These are phyloP conservation scores for Pseudois nayaur DNA, from an alignment of 2,113 vertebrate genomes.

Conservation along the genomic window DNA sequence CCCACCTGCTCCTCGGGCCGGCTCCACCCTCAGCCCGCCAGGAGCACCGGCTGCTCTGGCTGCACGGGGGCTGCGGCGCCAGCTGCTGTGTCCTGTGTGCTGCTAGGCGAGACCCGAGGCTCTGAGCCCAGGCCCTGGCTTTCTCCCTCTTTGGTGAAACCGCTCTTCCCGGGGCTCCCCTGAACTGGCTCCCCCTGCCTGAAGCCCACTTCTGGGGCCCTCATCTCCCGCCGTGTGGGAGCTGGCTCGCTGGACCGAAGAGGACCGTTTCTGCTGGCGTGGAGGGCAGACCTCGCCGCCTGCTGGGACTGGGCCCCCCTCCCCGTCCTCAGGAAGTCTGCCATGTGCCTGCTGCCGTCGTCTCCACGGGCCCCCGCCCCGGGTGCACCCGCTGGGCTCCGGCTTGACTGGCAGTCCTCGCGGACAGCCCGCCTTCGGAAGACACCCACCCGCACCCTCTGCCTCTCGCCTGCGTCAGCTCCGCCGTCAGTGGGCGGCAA, in stretches of 20 bases:
- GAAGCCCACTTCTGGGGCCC: not conserved
- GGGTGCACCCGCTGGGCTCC: not conserved
- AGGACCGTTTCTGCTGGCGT: not conserved
- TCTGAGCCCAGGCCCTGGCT: not conserved
- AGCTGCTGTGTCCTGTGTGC: not conserved
- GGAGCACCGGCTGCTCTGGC: not conserved
- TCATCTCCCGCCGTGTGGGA: not conserved
- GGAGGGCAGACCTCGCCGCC: not conserved
- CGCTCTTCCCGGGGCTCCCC: not conserved
- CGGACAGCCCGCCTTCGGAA: not conserved
- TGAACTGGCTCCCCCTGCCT: not conserved
- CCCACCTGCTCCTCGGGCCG: not conserved
- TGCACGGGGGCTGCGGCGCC: no score
- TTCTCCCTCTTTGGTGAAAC: not conserved
- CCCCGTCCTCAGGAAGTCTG: not conserved
- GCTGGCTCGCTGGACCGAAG: not conserved
- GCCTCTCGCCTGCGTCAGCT: not conserved
- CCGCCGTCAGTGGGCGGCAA: fast-evolving
- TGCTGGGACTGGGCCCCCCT: not conserved
- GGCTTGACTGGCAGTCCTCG: not conserved
- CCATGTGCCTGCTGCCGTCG: fast-evolving
- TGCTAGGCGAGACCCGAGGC: not conserved
- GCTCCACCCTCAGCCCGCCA: not conserved
- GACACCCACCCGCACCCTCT: not conserved
- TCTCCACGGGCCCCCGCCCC: fast-evolving